These are phyloP conservation scores for Parnassius smintheus DNA, from an alignment of 2,888 invertebrate species.

Conservation along the genomic window DNA sequence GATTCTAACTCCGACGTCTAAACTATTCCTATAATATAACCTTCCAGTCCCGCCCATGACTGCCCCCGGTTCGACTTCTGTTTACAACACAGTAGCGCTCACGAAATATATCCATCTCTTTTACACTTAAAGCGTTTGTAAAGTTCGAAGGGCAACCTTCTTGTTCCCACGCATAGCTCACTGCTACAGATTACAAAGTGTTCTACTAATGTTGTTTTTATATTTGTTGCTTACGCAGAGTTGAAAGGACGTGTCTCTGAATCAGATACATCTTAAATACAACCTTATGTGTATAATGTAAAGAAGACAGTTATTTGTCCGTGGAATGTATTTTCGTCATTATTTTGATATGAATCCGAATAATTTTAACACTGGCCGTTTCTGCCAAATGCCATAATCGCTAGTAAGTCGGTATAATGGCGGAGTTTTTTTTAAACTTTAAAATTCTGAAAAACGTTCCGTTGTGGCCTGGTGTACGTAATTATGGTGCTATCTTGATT, in stretches of 20 bases:
- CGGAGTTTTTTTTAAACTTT: constrained; percentile 54
- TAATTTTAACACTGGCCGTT: constrained; percentile 63
- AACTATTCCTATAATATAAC: constrained; percentile 35
- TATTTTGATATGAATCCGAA: constrained; percentile 36
- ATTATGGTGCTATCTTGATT: constrained; percentile 74
- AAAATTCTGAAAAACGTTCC: constrained; percentile 58
- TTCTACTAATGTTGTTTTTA: constrained; percentile 71
- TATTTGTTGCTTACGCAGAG: constrained; percentile 58
- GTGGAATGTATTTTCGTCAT: constrained; percentile 33
- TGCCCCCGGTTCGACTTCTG: constrained; percentile 70
- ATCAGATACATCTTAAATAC: constrained; percentile 30
- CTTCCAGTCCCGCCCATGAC: constrained; percentile 55
- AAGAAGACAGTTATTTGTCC: constrained; percentile 31
- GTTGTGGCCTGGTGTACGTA: constrained; percentile 61
- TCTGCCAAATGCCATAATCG: constrained; percentile 68
- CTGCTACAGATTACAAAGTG: constrained; percentile 64
- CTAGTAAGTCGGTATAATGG: constrained; percentile 60
- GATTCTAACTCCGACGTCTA: constrained; percentile 26
- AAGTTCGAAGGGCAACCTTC: constrained; percentile 37
- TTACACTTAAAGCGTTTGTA: constrained; percentile 41
- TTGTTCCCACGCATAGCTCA: constrained; percentile 57
- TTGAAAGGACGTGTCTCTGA: constrained; percentile 47
- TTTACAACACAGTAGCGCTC: constrained; percentile 48
- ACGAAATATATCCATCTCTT: constrained; percentile 51
- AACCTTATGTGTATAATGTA: constrained; percentile 4